Evolutionary conservation across 92 coral and sea anemone species (phyloP).

Genomic region (Galaxea fascicularis): DNA sequence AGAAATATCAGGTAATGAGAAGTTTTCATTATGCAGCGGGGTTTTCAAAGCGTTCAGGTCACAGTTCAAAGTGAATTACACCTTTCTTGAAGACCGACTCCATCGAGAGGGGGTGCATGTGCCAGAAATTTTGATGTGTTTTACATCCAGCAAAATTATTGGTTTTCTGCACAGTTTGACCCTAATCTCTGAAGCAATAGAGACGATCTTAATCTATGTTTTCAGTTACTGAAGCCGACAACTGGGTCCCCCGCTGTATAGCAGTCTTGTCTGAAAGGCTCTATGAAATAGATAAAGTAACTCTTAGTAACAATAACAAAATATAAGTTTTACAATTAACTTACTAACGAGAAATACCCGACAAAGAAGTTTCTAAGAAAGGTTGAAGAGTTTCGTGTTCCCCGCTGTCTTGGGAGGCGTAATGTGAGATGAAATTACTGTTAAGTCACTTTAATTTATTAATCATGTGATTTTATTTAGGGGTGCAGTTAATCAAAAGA

Average conservation of each 20-base stretch:
- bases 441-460: no score
- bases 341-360: not conserved
- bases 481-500: not conserved
- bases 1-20: constrained; percentile 3
- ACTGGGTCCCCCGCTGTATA: no score
- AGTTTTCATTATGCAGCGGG: not conserved
- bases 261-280: no score
- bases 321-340: not conserved
- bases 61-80: constrained; percentile 5
- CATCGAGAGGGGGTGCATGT: not conserved
- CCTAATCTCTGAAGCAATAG: no score
- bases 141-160: not conserved
- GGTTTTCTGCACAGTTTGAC: no score
- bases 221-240: no score
- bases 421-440: not conserved
- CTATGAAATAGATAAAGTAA: no score
- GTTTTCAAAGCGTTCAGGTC: not conserved
- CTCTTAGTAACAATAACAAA: no score
- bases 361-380: not conserved
- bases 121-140: not conserved
- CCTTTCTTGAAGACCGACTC: not conserved
- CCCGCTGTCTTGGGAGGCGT: not conserved
- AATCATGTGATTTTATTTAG: no score
- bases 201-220: no score
- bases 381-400: not conserved